Evolutionary conservation across 2,113 vertebrate species (phyloP).

Genomic region (Lichenostomus cassidix): DNA sequence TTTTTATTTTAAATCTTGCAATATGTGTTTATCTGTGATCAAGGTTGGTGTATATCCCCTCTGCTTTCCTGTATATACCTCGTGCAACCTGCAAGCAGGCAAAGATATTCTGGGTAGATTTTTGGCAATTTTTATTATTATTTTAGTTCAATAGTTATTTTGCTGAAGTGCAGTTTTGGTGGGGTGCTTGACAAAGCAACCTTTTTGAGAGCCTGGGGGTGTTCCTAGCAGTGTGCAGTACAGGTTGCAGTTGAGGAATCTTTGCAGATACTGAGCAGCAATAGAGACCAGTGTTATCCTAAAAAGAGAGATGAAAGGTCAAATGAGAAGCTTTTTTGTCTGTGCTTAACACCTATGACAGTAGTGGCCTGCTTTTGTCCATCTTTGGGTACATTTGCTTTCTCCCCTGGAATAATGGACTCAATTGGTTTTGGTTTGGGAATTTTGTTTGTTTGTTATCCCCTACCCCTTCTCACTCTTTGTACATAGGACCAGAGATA

Average conservation of each 20-base stretch:
- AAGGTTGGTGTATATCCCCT: neutral
- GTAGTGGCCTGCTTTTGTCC: neutral
- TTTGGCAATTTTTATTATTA: neutral
- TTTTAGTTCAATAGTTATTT: neutral
- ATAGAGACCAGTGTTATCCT: neutral
- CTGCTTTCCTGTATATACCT: neutral
- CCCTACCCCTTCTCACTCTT: accelerated
- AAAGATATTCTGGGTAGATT: neutral
- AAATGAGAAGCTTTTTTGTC: neutral
- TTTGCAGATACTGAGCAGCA: neutral
- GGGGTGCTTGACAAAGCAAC: neutral
- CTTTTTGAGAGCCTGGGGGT: neutral
- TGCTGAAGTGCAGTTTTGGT: neutral
- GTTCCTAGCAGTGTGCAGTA: neutral
- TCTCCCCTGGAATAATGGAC: neutral
- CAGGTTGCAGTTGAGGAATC: neutral
- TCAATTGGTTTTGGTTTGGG: neutral
- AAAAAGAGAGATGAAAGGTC: neutral
- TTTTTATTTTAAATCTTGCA: neutral
- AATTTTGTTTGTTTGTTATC: neutral
- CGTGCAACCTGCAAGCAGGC: neutral
- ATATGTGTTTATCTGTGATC: neutral
- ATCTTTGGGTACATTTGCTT: accelerated
- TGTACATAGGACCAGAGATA: neutral
- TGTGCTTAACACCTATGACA: neutral